Base-by-base conservation (phyloP, 2,797 vertebrate genomes). In the Dermochelys coriacea region DNA sequence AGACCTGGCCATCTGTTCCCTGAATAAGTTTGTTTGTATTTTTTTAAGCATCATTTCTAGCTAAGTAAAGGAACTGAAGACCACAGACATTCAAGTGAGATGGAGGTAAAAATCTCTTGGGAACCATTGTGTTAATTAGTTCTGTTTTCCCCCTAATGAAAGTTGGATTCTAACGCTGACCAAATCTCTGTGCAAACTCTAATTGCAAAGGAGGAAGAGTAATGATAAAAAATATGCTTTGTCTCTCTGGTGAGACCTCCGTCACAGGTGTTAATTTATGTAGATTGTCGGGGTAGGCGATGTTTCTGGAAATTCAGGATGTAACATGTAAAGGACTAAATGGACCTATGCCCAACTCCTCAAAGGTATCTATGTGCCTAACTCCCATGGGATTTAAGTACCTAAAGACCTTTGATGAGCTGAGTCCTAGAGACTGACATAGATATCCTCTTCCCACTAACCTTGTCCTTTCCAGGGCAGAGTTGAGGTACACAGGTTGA, bases 241-340 rank as follows among this genome's bases (percentile, higher is more conserved):
- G 71, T 77, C 80, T 94, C 85, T 94, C 89, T 88, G 80, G 84
- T 71, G 82, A 93, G 88, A 61, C 85, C 82, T 34, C 34, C 34
- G 34, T 52, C 84, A 75, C 27, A 16, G 45, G 91, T 91, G 59
- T 41, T 96, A 84, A 93, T 95, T 78, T 82, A 54, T 84, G 93
- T 89, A 91, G 97, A 94, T 87, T 91, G 86, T 84, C 86, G 71
- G 96, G 88, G 51, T 5, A 11, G 37, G 82, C 50, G 52, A 91
- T 87, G 96, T 96, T 96, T 96, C 96, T 96, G 97, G 96, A 86
- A 91, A 74, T 45, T 45, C 34, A 79, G 94, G 5, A 23, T 93
- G 37, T 19, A 55, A 87, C 57, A 51, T 85, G 93, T 82, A 89
- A 11, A 45, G 94, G 89, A 29, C 82, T 87, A 87, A 95, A 89